Base-by-base conservation (phyloP, 2,888 invertebrate genomes). In the Melangyna quadrimaculata region DNA sequence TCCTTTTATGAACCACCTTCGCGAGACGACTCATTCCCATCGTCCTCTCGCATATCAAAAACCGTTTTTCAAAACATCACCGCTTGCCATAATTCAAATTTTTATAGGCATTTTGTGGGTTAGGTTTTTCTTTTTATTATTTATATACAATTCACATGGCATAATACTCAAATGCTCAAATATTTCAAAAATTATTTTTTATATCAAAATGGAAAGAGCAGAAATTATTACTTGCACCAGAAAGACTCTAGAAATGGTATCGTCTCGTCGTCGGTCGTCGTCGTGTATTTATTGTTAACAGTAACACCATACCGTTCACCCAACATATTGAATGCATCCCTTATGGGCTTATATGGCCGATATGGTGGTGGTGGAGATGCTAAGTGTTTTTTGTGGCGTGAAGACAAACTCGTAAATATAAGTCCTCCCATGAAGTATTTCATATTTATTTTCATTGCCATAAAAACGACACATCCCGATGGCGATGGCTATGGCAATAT, bases 391-490 rank as follows among this genome's bases (percentile, higher is more conserved):
- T 77, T 86, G 86, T 78, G 81, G 81, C 63, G 45, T 45, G 37
- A 29, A 80, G 84, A 86, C 80, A 80, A 77, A 72, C 63, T 81
- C 86, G 81, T 86, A 86, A 86, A 86, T 27, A 51, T 24, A 73
- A n/a, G n/a, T 81, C 57, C 57, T 78, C 63, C 63, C 32, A 22
- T 17, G 45, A 45, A 65, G 51, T 78, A 78, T 86, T 81, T 86
- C 86, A 86, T 86, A 86, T 86, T 81, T 86, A 81, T 86, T 86
- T n/a, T 86, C 81, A 43, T 57, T 78, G 77, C 73, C 81, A 86
- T 86, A 86, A 86, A 86, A 86, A 70, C 63, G 86, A 81, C 81
- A 86, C 51, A 86, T 81, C 81, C 73, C 59, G 29, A 32, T 51
- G 61, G 22, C 55, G 37, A 65, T 55, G 83, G 48, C 45, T n/a